Percentiles rank a stretch among this genome's conserved stretches.
Evolutionary conservation across 1,140 invertebrate species (phyloP).

Genomic region (Aphis gossypii): DNA sequence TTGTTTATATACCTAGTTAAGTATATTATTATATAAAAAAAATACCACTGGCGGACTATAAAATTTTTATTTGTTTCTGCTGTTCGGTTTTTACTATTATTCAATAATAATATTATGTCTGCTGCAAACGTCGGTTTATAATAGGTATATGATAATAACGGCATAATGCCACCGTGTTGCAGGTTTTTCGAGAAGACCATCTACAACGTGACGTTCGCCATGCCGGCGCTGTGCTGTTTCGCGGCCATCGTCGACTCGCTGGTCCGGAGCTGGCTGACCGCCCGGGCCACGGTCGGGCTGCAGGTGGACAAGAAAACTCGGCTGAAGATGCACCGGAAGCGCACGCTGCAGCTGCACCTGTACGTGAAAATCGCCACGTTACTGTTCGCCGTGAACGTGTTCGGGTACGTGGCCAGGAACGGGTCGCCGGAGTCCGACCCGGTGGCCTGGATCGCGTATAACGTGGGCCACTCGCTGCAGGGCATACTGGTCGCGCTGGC

Average conservation of each 20-base stretch:
- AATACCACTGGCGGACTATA: too few species aligned
- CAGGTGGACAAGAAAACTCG: slow-evolving; percentile 69
- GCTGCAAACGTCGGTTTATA: too few species aligned
- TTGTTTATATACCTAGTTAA: too few species aligned
- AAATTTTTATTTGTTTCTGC: too few species aligned
- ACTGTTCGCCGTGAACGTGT: slow-evolving; percentile 61
- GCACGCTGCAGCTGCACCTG: slow-evolving; percentile 69
- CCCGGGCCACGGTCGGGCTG: slow-evolving; percentile 66
- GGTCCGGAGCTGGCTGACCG: slow-evolving; percentile 66
- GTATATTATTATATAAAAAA: too few species aligned
- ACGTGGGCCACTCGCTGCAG: slow-evolving; percentile 66
- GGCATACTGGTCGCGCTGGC: slow-evolving; percentile 71
- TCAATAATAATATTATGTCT: too few species aligned
- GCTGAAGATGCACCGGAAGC: slow-evolving; percentile 70
- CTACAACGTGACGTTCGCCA: slow-evolving; percentile 65
- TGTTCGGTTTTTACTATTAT: too few species aligned
- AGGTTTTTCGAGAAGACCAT: slow-evolving; percentile 66
- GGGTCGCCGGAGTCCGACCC: slow-evolving; percentile 56
- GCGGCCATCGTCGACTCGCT: slow-evolving; percentile 65
- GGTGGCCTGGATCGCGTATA: slow-evolving; percentile 66
- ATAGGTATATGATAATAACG: neutral
- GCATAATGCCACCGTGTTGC: slow-evolving; percentile 52
- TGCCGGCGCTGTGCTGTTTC: slow-evolving; percentile 65
- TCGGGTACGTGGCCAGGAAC: slow-evolving; percentile 57
- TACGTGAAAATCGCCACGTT: slow-evolving; percentile 67